Evolutionary conservation across 2,888 invertebrate species (phyloP), one percentile per base, ranked within the genome.

Genomic region (Pterostichus madidus): DNA sequence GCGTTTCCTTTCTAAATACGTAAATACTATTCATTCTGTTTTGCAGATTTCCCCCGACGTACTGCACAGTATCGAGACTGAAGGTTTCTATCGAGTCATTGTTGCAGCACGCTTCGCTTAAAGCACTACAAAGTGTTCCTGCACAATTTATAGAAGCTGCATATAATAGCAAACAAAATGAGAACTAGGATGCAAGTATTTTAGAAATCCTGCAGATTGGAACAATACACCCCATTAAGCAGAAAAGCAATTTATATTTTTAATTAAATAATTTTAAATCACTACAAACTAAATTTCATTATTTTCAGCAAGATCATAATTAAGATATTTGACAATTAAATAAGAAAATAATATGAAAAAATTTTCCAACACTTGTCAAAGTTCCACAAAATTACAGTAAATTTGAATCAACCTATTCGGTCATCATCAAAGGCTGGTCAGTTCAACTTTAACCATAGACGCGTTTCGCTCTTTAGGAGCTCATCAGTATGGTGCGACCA

Each of bases 11-110:
- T 49, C 35, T 64, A 79, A 79, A 64, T 64, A 79, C 64, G 79
- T 61, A 78, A 78, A 78, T 78, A 61, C 44, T 59, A 59, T 78
- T 78, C 78, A 78, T 78, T 78, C 78, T 56, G 59, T 78, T 78
- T 78, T 78, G 78, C 56, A 78, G 56, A 78, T 78, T 78, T 76
- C 76, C 76, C 76, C n/a, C 13, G 52, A 71, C 68, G 68, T 71
- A 11, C 68, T 17, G 68, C 39, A 13, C 64, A 15, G 11, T 71
- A 71, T 71, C 68, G 52, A 52, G 75, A 75, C 52, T 75, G 31
- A 75, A 75, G 52, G 75, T 75, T 75, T 75, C 75, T 52, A 52
- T 75, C 52, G 75, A 52, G 5, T 31, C 52, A 75, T 75, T 75
- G 75, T 75, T 71, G 46, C 71, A 17, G 35, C 64, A 44, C 8